These are phyloP conservation scores for Falcunculus frontatus DNA, from an alignment of 2,113 vertebrate genomes.

Conservation along the genomic window DNA sequence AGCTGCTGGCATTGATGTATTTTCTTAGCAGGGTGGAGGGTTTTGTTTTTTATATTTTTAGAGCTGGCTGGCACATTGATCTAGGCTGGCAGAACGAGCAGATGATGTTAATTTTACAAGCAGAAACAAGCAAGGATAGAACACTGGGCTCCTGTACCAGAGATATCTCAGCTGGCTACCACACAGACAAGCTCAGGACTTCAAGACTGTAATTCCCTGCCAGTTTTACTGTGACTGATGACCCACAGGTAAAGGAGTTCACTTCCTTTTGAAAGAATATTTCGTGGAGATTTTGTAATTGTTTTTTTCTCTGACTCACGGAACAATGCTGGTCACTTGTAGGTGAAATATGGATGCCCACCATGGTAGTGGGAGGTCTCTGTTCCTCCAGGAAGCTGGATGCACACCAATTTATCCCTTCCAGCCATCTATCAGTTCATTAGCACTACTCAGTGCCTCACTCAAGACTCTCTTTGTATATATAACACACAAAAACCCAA, in stretches of 20 bases:
- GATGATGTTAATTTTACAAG: neutral
- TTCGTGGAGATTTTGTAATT: fast-evolving
- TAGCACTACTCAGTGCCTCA: neutral
- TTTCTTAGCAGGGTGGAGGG: neutral
- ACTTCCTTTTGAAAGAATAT: neutral
- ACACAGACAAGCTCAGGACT: neutral
- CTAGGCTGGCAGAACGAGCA: neutral
- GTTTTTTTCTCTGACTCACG: neutral
- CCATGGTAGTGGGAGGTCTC: neutral
- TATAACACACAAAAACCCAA: neutral
- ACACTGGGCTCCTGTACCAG: neutral
- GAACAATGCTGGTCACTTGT: neutral
- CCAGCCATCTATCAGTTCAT: neutral
- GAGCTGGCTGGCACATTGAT: conserved; percentile 9
- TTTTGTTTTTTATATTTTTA: neutral
- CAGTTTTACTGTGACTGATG: neutral
- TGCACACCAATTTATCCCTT: neutral
- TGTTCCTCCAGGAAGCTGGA: neutral
- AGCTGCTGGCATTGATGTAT: conserved; percentile 54
- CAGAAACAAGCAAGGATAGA: neutral
- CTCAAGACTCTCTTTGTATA: neutral
- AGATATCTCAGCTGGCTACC: neutral
- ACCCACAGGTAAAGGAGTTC: neutral
- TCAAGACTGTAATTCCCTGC: neutral
- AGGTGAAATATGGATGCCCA: neutral